Evolutionary conservation across 2,888 invertebrate genomes (phyloP).

Genomic region (Stenodema calcarata): DNA sequence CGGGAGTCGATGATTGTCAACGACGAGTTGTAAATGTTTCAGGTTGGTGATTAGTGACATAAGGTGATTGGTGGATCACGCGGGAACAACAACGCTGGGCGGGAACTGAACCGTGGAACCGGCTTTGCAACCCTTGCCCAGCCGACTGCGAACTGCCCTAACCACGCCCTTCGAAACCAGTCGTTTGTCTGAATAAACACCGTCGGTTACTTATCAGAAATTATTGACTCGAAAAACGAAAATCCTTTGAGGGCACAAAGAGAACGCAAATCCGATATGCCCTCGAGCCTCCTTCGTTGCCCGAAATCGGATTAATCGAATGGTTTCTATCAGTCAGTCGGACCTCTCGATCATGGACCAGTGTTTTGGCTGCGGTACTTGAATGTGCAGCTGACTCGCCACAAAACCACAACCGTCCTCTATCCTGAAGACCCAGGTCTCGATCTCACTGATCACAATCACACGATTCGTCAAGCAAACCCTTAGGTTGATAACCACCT

Average conservation of each 20-base stretch:
- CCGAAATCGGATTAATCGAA: too few relatives aligned
- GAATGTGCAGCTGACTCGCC: too few relatives aligned
- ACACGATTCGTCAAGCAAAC: too few relatives aligned
- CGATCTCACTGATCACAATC: too few relatives aligned
- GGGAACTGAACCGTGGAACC: slow-evolving; percentile 15
- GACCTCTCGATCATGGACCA: too few relatives aligned
- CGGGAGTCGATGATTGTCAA: not conserved
- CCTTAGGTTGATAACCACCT: too few relatives aligned
- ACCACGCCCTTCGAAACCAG: not conserved
- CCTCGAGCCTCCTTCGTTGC: not conserved
- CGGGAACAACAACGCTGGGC: not conserved
- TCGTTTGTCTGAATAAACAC: not conserved
- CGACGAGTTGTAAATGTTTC: not conserved
- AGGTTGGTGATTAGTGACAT: not conserved
- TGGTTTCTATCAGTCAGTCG: too few relatives aligned
- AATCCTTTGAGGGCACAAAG: not conserved
- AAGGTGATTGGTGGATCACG: not conserved
- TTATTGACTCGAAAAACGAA: not conserved
- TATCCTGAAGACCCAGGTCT: too few relatives aligned
- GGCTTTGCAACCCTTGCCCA: slow-evolving; percentile 8
- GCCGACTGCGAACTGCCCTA: not conserved
- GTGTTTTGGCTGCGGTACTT: too few relatives aligned
- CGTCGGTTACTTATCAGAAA: not conserved
- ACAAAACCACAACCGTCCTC: too few relatives aligned
- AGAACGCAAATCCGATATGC: not conserved